Conservation (phyloP, 2,113 vertebrate species). For the Psilopsiagon aymara region DNA sequence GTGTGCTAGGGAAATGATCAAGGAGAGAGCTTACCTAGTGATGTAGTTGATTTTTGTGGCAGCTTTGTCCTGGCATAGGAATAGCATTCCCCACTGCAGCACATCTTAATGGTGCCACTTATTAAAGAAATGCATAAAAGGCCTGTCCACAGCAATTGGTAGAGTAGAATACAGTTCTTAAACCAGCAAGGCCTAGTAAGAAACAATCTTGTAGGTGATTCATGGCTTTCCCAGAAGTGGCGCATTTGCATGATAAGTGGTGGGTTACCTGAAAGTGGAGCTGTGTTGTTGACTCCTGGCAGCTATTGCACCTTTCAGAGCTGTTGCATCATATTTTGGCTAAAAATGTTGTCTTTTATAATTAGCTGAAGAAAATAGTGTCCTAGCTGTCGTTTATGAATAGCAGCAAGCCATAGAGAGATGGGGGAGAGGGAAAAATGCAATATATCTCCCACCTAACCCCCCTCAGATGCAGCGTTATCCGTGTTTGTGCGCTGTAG, state of each 20-base stretch:
- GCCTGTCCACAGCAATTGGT: neutral
- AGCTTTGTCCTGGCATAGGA: neutral
- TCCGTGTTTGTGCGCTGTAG: neutral
- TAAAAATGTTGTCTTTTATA: neutral
- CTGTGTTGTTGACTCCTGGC: neutral
- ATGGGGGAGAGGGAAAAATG: neutral
- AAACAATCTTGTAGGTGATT: neutral
- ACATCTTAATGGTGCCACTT: neutral
- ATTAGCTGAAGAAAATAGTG: neutral
- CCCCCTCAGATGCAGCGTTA: neutral
- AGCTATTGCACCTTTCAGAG: neutral
- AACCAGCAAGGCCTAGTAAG: neutral
- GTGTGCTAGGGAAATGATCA: neutral
- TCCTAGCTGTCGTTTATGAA: neutral
- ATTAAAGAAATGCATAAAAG: neutral
- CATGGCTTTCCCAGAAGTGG: neutral
- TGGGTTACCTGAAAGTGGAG: neutral
- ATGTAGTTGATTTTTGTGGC: neutral
- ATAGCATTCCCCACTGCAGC: neutral
- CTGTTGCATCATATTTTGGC: neutral
- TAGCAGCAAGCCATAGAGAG: neutral
- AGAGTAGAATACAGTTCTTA: neutral
- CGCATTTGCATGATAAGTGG: neutral
- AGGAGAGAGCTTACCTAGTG: neutral
- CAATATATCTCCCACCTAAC: neutral